Evolutionary conservation across 2,797 vertebrate species (phyloP).

Genomic region (Onychomys leucogaster): DNA sequence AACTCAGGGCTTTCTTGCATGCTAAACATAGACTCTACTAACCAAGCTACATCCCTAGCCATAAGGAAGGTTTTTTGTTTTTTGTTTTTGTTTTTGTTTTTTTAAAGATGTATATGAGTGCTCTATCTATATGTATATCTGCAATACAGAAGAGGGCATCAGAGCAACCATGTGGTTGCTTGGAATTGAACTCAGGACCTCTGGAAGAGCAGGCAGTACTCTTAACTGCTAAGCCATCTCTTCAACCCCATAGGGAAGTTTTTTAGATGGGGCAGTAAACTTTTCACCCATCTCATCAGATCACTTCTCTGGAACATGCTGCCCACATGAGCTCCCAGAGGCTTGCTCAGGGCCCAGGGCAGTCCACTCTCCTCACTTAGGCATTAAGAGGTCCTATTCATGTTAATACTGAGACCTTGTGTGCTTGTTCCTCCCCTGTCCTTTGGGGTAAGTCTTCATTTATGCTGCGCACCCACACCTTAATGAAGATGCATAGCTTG

Average conservation of each 20-base stretch:
- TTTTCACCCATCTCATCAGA: not conserved
- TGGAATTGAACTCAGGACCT: not conserved
- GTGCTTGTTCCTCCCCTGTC: not conserved
- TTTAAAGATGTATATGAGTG: not conserved
- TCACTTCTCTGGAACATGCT: not conserved
- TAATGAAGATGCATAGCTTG: not conserved
- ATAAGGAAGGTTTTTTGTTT: not conserved
- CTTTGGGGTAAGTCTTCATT: not conserved
- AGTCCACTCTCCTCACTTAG: too few relatives aligned
- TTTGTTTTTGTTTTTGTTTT: not conserved
- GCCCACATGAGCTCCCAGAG: not conserved
- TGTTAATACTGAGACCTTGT: not conserved
- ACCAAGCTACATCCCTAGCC: not conserved
- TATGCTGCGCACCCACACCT: not conserved
- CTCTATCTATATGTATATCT: not conserved
- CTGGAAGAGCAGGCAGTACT: not conserved
- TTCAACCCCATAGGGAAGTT: not conserved
- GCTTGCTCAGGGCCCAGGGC: not conserved
- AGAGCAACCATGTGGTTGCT: not conserved
- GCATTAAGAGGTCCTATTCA: not conserved
- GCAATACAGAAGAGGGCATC: not conserved
- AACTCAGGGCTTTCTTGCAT: not conserved
- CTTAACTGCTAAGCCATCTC: not conserved
- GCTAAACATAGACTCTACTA: not conserved
- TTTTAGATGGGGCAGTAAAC: not conserved